Percentiles rank a stretch among this genome's conserved stretches.
phyloP scores from a whole-genome alignment of 2,888 invertebrate genomes.

The Carterocephalus palaemon region DNA sequence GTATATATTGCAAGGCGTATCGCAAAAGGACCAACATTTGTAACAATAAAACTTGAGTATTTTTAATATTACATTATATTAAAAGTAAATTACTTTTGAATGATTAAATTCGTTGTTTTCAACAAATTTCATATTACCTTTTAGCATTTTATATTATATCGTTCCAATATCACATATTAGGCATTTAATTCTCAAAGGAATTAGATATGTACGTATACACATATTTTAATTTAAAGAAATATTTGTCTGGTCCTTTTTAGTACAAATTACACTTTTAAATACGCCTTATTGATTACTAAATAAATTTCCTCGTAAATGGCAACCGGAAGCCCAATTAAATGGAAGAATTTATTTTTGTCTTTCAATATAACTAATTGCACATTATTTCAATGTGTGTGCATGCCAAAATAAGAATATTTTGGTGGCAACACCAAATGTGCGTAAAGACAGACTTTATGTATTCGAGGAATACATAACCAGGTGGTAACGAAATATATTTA shows the following conservation, averaged over 20 bases:
- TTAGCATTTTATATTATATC: too few species aligned
- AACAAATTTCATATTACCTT: too few species aligned
- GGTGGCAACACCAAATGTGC: conserved; percentile 9
- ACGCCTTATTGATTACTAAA: conserved; percentile 1
- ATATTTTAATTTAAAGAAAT: too few species aligned
- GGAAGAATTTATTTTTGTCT: conserved; percentile 19
- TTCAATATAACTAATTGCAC: conserved; percentile 1
- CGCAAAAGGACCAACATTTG: not conserved
- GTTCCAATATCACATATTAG: too few species aligned
- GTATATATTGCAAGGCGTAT: not conserved
- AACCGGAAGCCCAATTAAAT: conserved; percentile 30
- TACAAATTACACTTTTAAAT: too few species aligned
- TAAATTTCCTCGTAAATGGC: conserved; percentile 24
- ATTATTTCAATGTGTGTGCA: too few species aligned
- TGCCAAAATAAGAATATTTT: conserved; percentile 3
- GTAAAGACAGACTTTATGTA: not conserved
- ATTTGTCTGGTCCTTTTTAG: too few species aligned
- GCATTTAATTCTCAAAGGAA: too few species aligned
- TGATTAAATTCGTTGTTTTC: too few species aligned
- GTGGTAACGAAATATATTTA: conserved; percentile 17
- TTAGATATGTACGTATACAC: too few species aligned
- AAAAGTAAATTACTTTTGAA: too few species aligned
- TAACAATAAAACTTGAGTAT: not conserved
- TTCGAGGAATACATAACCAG: conserved; percentile 5
- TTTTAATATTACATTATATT: not conserved